phyloP scores from a whole-genome alignment of 2,888 invertebrate species.

The Brachypterus glaber region DNA sequence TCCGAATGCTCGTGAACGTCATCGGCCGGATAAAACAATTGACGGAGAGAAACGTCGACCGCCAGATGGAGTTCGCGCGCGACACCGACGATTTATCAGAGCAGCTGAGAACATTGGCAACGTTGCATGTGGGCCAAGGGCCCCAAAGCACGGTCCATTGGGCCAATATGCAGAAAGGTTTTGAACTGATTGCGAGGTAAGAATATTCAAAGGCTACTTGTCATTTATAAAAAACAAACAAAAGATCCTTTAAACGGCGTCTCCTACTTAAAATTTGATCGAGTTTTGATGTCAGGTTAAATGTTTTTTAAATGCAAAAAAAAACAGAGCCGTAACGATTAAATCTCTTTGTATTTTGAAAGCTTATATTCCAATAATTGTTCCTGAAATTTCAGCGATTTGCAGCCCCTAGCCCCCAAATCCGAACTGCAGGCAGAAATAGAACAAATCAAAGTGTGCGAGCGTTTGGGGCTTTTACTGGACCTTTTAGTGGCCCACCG shows the following conservation, averaged over 20 bases:
- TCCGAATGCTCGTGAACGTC: constrained; percentile 44
- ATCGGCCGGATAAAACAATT: constrained; percentile 47
- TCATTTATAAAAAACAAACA: too few species aligned
- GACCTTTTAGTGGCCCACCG: constrained; percentile 48
- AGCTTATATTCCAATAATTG: too few species aligned
- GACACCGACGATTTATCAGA: constrained; percentile 48
- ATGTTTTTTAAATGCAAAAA: too few species aligned
- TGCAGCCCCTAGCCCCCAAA: constrained; percentile 42
- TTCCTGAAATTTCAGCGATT: constrained; percentile 43
- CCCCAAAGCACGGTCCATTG: constrained; percentile 34
- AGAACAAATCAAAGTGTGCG: constrained; percentile 48
- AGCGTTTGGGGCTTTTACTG: constrained; percentile 44
- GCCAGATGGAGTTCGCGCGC: constrained; percentile 39
- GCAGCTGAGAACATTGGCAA: constrained; percentile 44
- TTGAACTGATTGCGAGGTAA: constrained; percentile 45
- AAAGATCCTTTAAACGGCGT: too few species aligned
- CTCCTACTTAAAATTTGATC: too few species aligned
- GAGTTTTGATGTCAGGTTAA: too few species aligned
- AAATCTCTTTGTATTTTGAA: too few species aligned
- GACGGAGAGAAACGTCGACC: constrained; percentile 40
- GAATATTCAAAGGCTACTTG: too few species aligned
- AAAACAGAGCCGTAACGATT: too few species aligned
- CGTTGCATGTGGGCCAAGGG: constrained; percentile 28
- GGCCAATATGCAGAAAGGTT: constrained; percentile 47
- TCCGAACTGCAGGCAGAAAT: constrained; percentile 45